A percentile compares a stretch with the other conserved stretches of the same genome.
Evolutionary conservation across 37 sponge, comb jelly and placozoan genomes (phyloP).

Genomic region (Cladorhizidae sp.): DNA sequence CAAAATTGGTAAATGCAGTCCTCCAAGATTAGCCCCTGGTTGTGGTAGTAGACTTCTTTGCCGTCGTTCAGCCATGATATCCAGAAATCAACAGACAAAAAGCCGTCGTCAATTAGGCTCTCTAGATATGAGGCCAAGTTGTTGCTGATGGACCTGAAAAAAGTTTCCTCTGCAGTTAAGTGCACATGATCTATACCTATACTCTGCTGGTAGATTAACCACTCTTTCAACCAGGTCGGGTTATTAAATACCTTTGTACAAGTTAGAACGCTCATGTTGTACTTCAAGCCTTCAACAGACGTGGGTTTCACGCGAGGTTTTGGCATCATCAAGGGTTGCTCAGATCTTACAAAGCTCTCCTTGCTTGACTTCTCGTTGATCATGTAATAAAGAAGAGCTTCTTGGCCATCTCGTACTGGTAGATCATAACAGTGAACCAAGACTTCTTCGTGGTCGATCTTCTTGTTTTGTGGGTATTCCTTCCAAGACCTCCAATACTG

Average conservation of each 20-base stretch:
- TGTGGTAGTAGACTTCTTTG: constrained; percentile 19
- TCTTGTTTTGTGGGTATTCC: constrained; percentile 3
- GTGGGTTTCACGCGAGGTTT: not conserved
- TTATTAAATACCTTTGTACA: constrained; percentile 14
- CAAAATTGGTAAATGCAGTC: constrained; percentile 40
- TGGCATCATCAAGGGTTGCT: not conserved
- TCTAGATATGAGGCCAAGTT: not conserved
- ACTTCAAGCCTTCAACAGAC: constrained; percentile 4
- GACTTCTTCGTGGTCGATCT: constrained; percentile 30
- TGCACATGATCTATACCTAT: constrained; percentile 30
- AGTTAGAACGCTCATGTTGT: constrained; percentile 12
- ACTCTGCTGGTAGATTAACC: constrained; percentile 14
- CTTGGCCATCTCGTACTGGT: not conserved
- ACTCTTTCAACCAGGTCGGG: constrained; percentile 21
- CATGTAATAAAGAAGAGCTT: constrained; percentile 8
- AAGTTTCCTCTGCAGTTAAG: constrained; percentile 5
- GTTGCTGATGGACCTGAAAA: not conserved
- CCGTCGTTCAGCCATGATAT: constrained; percentile 3
- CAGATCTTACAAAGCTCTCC: constrained; percentile 7
- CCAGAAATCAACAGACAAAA: constrained; percentile 31
- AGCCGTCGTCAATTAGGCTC: constrained; percentile 6
- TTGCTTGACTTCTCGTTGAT: not conserved
- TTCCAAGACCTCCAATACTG: constrained; percentile 17
- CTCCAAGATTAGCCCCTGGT: constrained; percentile 25
- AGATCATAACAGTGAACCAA: constrained; percentile 20